phyloP scores from a whole-genome alignment of 2,113 vertebrate genomes.

The Zootoca vivipara region DNA sequence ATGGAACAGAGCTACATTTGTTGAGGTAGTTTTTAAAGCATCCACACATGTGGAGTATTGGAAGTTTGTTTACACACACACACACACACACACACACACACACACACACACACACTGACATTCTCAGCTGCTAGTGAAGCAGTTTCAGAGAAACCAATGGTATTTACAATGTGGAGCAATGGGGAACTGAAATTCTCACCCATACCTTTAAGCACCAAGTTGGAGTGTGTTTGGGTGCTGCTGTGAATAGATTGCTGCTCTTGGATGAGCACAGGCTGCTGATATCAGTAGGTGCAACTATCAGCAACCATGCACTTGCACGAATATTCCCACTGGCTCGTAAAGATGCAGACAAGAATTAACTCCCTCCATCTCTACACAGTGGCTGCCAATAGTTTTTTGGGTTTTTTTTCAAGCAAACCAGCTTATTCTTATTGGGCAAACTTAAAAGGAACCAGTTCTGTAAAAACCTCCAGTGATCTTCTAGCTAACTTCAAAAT shows the following conservation, averaged over 20 bases:
- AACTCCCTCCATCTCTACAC: too few relatives aligned
- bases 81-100: too few relatives aligned
- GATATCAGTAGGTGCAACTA: too few relatives aligned
- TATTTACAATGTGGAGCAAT: background rate
- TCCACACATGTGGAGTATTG: background rate
- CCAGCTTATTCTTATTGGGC: background rate
- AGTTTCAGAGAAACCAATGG: constrained; percentile 1
- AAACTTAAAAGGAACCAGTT: background rate
- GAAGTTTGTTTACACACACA: too few relatives aligned
- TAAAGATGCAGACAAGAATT: too few relatives aligned
- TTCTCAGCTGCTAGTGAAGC: background rate
- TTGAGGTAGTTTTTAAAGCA: background rate
- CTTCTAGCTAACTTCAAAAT: background rate
- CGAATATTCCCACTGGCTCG: too few relatives aligned
- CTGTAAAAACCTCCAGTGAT: background rate
- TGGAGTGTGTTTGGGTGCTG: too few relatives aligned
- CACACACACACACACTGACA: too few relatives aligned
- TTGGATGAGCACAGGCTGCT: too few relatives aligned
- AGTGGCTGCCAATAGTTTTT: background rate
- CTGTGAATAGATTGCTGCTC: too few relatives aligned
- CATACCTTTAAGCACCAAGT: too few relatives aligned
- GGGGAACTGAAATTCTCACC: background rate
- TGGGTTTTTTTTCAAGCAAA: background rate
- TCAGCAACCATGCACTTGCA: too few relatives aligned
- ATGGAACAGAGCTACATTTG: background rate